phyloP scores from a whole-genome alignment of 2,113 vertebrate species.

The Tychaedon coryphoeus region DNA sequence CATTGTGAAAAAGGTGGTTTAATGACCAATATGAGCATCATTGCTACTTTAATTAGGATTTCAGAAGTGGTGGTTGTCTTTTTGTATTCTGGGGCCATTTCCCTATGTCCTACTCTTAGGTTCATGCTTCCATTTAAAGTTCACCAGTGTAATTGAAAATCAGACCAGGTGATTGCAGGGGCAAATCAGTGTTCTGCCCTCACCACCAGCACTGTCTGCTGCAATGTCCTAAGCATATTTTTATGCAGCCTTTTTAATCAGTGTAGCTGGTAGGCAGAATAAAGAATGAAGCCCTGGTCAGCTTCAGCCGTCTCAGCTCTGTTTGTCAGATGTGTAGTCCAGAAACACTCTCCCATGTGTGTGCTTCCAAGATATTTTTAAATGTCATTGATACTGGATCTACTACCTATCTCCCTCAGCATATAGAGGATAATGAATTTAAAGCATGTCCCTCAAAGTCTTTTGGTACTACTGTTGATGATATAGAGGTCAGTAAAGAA shows the following conservation, averaged over 20 bases:
- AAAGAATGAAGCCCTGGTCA: not conserved
- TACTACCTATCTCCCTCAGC: not conserved
- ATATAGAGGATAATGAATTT: not conserved
- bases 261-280: not conserved
- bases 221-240: not conserved
- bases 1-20: not conserved
- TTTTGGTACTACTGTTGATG: not conserved
- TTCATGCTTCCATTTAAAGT: not conserved
- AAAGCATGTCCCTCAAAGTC: not conserved
- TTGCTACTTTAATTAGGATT: not conserved
- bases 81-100: not conserved
- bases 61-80: not conserved
- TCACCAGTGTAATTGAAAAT: not conserved
- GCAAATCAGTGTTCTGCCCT: not conserved
- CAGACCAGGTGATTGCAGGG: not conserved
- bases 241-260: not conserved
- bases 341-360: not conserved
- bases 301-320: not conserved
- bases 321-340: not conserved
- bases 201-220: not conserved
- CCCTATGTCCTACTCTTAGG: not conserved
- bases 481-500: not conserved
- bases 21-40: accelerated
- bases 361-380: not conserved
- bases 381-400: not conserved